phyloP scores from a whole-genome alignment of 2,797 vertebrate genomes.

The Cynodonichthys magdalenae region DNA sequence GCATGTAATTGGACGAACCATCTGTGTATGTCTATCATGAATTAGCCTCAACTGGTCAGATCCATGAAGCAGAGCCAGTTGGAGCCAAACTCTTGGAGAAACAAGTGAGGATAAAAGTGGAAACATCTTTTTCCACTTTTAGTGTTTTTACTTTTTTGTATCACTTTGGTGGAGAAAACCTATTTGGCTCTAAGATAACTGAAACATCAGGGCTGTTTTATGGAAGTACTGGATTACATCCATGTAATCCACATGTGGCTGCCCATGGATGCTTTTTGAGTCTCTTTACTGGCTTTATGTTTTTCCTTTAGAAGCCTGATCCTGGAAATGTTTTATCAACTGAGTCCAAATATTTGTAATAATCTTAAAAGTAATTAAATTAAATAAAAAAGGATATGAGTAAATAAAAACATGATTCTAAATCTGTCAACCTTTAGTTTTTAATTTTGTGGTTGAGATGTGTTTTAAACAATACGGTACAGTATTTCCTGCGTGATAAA shows the following conservation, averaged over 20 bases:
- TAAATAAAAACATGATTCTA: too few relatives aligned
- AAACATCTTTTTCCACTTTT: background rate
- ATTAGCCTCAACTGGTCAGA: conserved; percentile 1
- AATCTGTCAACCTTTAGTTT: background rate
- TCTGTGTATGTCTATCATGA: background rate
- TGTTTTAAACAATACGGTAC: too few relatives aligned
- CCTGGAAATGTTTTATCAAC: background rate
- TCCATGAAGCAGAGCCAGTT: background rate
- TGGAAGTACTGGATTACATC: background rate
- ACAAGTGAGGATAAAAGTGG: background rate
- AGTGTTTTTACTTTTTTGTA: conserved; percentile 2
- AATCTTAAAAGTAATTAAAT: background rate
- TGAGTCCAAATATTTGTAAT: background rate
- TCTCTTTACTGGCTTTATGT: too few relatives aligned
- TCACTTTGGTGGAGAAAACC: background rate
- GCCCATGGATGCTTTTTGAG: background rate
- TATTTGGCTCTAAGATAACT: too few relatives aligned
- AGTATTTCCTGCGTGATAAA: too few relatives aligned
- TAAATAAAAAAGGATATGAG: too few relatives aligned
- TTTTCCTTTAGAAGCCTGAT: background rate
- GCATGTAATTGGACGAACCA: conserved; percentile 6
- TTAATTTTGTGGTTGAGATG: too few relatives aligned
- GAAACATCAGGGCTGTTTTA: background rate
- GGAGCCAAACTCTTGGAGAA: background rate
- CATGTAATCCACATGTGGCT: background rate